These are phyloP conservation scores for Anthrax anthrax DNA, from an alignment of 2,888 invertebrate species.

Conservation along the genomic window DNA sequence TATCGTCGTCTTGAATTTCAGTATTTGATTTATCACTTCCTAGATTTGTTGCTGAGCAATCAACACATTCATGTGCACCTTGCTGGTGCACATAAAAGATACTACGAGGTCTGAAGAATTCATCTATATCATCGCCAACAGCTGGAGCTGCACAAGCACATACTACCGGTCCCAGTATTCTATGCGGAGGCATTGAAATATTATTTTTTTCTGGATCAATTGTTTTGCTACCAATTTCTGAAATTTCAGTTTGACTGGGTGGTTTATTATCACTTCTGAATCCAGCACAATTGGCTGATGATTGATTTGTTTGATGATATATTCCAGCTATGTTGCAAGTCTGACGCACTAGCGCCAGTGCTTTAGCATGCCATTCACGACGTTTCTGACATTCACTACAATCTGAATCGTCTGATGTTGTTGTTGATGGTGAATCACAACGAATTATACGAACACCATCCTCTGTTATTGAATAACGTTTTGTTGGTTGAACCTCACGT, in stretches of 20 bases:
- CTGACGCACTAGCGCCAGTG: conserved; percentile 32
- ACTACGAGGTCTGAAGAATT: conserved; percentile 49
- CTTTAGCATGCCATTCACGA: conserved; percentile 34
- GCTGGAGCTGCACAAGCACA: conserved; percentile 53
- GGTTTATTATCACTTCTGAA: neutral
- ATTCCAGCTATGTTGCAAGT: conserved; percentile 30
- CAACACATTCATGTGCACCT: conserved; percentile 40
- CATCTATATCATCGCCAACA: conserved; percentile 45
- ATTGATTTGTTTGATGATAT: conserved; percentile 9
- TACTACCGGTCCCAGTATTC: conserved; percentile 48
- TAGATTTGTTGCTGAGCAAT: conserved; percentile 19
- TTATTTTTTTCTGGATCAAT: conserved; percentile 14
- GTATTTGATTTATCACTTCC: conserved; percentile 11
- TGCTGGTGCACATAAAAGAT: conserved; percentile 56
- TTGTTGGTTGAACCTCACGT: conserved; percentile 31
- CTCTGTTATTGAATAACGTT: conserved; percentile 55
- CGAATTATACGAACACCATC: conserved; percentile 44
- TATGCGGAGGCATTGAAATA: conserved; percentile 56
- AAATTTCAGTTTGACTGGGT: neutral
- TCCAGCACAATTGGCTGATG: neutral
- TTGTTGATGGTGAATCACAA: conserved; percentile 33
- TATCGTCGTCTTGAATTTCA: conserved; percentile 31
- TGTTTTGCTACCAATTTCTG: neutral
- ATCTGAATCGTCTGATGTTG: conserved; percentile 35
- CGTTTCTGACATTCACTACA: conserved; percentile 35